Evolutionary conservation across 2,888 invertebrate species (phyloP).

Genomic region (Drosophila neotestacea): DNA sequence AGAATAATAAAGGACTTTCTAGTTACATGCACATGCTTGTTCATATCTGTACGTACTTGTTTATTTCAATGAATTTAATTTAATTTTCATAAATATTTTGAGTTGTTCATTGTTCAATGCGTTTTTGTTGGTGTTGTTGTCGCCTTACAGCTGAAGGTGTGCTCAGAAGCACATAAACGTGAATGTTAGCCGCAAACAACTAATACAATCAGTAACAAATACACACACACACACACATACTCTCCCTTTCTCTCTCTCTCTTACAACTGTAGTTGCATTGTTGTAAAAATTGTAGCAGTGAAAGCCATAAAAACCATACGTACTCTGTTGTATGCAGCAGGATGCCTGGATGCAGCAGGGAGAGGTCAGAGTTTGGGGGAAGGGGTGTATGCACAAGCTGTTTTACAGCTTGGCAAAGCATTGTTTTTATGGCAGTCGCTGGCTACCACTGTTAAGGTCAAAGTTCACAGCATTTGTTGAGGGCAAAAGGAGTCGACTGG

Average conservation of each 20-base stretch:
- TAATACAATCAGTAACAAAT: conserved; percentile 55
- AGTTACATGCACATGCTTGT: conserved; percentile 1
- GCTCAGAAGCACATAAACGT: conserved; percentile 67
- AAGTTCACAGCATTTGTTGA: conserved; percentile 60
- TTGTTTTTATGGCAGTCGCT: conserved; percentile 36
- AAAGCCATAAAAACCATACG: conserved; percentile 48
- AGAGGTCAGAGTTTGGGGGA: background rate
- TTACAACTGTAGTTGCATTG: conserved; percentile 55
- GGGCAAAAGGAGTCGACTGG: conserved; percentile 14
- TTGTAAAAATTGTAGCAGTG: conserved; percentile 53
- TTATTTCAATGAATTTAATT: conserved; percentile 22
- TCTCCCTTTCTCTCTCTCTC: conserved; percentile 1
- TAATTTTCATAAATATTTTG: conserved; percentile 14
- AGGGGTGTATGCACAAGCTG: conserved; percentile 47
- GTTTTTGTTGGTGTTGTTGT: conserved; percentile 2
- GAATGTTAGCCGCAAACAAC: conserved; percentile 66
- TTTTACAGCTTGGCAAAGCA: conserved; percentile 60
- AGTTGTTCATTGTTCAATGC: background rate
- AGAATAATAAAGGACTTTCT: background rate
- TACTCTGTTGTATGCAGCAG: background rate
- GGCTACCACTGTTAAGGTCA: conserved; percentile 55
- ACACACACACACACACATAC: conserved; percentile 11
- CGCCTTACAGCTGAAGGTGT: conserved; percentile 21
- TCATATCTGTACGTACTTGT: background rate
- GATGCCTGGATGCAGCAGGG: background rate